Base-by-base conservation (phyloP, 2,797 vertebrate genomes). In the Leucoraja ocellata region DNA sequence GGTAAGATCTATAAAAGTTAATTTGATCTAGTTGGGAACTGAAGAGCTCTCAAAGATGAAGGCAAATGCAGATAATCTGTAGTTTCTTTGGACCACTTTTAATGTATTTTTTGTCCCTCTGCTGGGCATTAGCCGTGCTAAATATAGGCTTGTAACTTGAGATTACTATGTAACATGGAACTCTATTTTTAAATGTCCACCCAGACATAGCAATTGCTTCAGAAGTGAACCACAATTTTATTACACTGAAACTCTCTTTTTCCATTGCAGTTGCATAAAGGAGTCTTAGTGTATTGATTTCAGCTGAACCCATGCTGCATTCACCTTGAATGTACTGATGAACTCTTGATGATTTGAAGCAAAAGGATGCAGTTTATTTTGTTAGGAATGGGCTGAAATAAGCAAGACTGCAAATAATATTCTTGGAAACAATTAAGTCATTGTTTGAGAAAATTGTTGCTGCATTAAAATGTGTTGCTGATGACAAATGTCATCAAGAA, bases 191-290 rank as follows among this genome's bases (percentile, higher is more conserved):
- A 93, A 92, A 86, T 93, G 23, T 23, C 76, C 93, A 10, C 23
- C 21, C 61, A n/a, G 58, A 93, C 86, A 88, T 94, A 93, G 0
- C 54, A 93, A 61, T 94, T 94, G 81, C 81, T 90, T 93, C 93
- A 80, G 74, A 81, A 80, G 73, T 94, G 93, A 93, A 78, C 88
- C 0, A 2, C 93, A 94, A 78, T 94, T 39, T 28, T 83, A 91
- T 91, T 93, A 93, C n/a, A 86, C 4, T 86, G 88, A 93, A 94
- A 84, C 93, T 10, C 54, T 93, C 32, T 39, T 94, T 94, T 94
- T 94, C 90, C 71, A 39, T 93, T 94, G 94, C 21, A 1, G 78
- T 93, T 76, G 39, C 94, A 78, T 80, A 78, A 93, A 71, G 79
- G 28, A 93, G 46, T 93, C 68, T 80, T 0, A 28, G 11, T 36